Evolutionary conservation across 2,888 invertebrate species (phyloP).

Genomic region (Epiblema foenella): DNA sequence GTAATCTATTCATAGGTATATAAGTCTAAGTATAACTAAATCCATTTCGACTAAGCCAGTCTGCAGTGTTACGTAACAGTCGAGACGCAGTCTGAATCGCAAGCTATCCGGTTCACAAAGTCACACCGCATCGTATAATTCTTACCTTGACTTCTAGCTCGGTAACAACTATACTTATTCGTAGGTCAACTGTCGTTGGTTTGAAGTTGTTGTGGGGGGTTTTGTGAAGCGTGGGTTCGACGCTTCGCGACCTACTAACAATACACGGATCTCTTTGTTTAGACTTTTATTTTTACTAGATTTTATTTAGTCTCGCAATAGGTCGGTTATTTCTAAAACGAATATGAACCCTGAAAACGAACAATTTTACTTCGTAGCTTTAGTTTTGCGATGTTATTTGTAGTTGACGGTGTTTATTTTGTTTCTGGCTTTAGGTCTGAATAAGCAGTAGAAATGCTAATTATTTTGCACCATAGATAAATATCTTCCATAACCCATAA

Average conservation of each 20-base stretch:
- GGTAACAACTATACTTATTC: neutral
- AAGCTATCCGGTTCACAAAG: slow-evolving; percentile 36
- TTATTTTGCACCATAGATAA: no score
- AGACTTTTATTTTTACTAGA: slow-evolving; percentile 5
- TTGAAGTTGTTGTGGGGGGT: neutral
- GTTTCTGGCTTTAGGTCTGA: neutral
- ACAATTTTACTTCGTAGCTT: neutral
- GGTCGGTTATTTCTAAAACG: no score
- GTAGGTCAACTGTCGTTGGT: neutral
- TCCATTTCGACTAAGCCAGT: neutral
- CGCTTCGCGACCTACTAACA: slow-evolving; percentile 38
- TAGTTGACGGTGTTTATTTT: slow-evolving; percentile 6
- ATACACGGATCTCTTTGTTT: slow-evolving; percentile 10
- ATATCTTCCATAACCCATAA: no score
- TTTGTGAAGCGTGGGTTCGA: slow-evolving; percentile 46
- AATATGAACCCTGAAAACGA: no score
- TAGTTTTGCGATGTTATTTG: neutral
- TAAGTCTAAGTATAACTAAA: neutral
- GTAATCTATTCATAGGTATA: neutral
- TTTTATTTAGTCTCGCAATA: neutral
- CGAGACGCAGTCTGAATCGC: slow-evolving; percentile 48
- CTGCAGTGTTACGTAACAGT: slow-evolving; percentile 35
- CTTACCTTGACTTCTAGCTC: neutral
- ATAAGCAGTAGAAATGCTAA: neutral
- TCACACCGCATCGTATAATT: neutral